Evolutionary conservation across 2,797 vertebrate genomes (phyloP).

Genomic region (Semaprochilodus insignis): DNA sequence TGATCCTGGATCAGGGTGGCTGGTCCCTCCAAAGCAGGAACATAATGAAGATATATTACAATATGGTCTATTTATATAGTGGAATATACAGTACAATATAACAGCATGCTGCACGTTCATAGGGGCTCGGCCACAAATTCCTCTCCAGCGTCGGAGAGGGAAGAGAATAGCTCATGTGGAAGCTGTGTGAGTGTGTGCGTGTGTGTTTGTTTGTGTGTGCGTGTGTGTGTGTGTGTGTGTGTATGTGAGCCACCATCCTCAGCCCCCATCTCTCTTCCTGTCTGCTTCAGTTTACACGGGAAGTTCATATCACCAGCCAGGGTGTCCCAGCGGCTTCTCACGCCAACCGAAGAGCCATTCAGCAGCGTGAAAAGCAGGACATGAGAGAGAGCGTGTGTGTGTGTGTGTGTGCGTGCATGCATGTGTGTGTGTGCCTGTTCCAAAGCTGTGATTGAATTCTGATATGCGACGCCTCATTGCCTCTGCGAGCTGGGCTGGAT

Average conservation of each 20-base stretch:
- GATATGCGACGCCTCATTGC: slow-evolving; percentile 42
- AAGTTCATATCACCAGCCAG: slow-evolving; percentile 10
- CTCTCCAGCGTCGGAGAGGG: not conserved
- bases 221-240: slow-evolving; percentile 1
- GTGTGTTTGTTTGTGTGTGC: slow-evolving; percentile 3
- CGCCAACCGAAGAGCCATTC: slow-evolving; percentile 14
- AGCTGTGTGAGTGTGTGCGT: not conserved
- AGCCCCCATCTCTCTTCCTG: slow-evolving; percentile 22
- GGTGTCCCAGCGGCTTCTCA: not conserved
- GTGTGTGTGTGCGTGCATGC: slow-evolving; percentile 40
- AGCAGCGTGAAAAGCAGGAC: not conserved
- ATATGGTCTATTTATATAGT: not conserved
- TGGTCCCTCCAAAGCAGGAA: not conserved
- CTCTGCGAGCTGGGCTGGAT: slow-evolving; percentile 38
- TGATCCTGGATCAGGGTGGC: not conserved
- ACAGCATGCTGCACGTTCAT: not conserved
- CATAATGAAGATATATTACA: not conserved
- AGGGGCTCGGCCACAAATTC: not conserved
- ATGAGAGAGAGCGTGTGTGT: not conserved
- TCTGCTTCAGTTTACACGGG: slow-evolving; percentile 15
- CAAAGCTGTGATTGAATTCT: slow-evolving; percentile 75
- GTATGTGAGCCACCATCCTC: slow-evolving; percentile 2
- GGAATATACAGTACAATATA: not conserved
- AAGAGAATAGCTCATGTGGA: slow-evolving; percentile 5
- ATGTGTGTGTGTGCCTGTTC: slow-evolving; percentile 73